These are phyloP conservation scores for Takifugu rubripes DNA, from an alignment of 2,797 vertebrate species.

Conservation along the genomic window DNA sequence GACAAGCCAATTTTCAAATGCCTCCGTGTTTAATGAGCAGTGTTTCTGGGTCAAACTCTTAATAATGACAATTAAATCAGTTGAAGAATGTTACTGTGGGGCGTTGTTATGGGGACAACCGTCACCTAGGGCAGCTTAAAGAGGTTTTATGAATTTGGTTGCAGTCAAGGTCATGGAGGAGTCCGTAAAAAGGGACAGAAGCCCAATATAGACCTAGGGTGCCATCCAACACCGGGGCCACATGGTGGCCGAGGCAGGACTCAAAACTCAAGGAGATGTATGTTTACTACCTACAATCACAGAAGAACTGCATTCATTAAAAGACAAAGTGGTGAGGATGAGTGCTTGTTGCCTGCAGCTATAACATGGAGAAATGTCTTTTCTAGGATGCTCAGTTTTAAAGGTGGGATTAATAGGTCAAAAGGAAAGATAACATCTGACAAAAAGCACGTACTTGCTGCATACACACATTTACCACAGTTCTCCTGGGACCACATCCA, in stretches of 20 bases:
- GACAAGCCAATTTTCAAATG: not conserved
- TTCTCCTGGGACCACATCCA: too few relatives aligned
- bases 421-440: too few relatives aligned
- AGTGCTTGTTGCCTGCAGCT: constrained; percentile 6
- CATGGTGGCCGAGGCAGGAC: constrained; percentile 35
- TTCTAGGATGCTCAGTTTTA: too few relatives aligned
- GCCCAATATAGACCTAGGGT: constrained; percentile 42
- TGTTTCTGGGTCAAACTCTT: constrained; percentile 40
- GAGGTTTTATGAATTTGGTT: constrained; percentile 16
- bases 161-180: constrained; percentile 26
- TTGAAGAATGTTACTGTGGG: constrained; percentile 43
- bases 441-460: too few relatives aligned
- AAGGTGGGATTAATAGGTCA: too few relatives aligned
- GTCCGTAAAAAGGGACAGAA: constrained; percentile 31
- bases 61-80: constrained; percentile 54
- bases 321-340: constrained; percentile 20
- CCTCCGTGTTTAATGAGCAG: constrained; percentile 13
- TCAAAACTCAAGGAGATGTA: constrained; percentile 19
- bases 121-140: constrained; percentile 28
- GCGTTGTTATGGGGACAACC: constrained; percentile 29
- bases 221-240: constrained; percentile 43
- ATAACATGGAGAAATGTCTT: too few relatives aligned
- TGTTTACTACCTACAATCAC: constrained; percentile 12
- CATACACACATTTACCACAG: too few relatives aligned
- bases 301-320: constrained; percentile 4